A percentile compares a stretch with the other conserved stretches of the same genome.
phyloP scores from a whole-genome alignment of 2,113 vertebrate species.

The Delphinus delphis region DNA sequence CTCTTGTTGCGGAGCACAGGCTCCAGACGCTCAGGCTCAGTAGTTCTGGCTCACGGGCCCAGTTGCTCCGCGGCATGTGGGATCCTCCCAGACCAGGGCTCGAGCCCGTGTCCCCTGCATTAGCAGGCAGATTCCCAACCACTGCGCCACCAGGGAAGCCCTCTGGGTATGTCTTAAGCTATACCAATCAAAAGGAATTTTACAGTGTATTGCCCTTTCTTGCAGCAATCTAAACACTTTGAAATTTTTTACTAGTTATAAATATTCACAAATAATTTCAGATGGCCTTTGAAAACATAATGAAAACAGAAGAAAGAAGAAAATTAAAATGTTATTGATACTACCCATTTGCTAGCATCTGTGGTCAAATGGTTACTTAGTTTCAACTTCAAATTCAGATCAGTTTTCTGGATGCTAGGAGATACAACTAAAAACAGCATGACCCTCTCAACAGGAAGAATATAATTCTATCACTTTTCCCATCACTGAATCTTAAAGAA shows the following conservation, averaged over 20 bases:
- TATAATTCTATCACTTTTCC: background rate
- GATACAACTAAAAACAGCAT: background rate
- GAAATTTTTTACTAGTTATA: background rate
- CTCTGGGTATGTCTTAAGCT: background rate
- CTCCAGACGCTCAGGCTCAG: too few species aligned
- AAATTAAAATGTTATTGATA: background rate
- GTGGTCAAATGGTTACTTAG: background rate
- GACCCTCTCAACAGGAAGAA: background rate
- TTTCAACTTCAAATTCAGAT: background rate
- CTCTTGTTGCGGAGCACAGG: too few species aligned
- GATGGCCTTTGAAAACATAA: background rate
- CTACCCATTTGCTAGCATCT: background rate
- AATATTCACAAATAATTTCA: slow-evolving; percentile 32
- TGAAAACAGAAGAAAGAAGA: background rate
- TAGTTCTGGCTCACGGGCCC: too few species aligned
- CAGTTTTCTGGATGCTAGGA: background rate
- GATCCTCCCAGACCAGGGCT: too few species aligned
- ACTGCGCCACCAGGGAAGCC: too few species aligned
- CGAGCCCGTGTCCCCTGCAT: too few species aligned
- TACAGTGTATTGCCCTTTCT: background rate
- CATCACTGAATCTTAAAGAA: background rate
- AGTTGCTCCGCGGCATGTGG: too few species aligned
- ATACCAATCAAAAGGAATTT: background rate
- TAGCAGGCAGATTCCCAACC: too few species aligned
- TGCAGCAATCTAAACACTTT: background rate